Percentiles rank a stretch among this genome's conserved stretches.
phyloP scores from a whole-genome alignment of 2,797 vertebrate genomes.

The Lacerta agilis region DNA sequence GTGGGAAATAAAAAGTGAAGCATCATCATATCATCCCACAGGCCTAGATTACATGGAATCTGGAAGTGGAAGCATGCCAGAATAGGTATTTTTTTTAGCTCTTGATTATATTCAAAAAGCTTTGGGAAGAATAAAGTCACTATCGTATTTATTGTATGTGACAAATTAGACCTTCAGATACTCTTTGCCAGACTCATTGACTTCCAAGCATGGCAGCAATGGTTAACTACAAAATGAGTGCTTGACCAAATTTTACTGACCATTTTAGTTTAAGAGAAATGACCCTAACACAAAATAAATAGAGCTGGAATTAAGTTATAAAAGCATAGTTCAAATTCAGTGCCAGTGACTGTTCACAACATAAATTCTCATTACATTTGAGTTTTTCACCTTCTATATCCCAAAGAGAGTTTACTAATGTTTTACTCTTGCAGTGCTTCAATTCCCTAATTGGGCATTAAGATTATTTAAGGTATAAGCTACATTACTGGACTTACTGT shows the following conservation, averaged over 20 bases:
- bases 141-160: neutral
- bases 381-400: neutral
- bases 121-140: neutral
- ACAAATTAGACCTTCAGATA: constrained; percentile 33
- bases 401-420: neutral
- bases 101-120: neutral
- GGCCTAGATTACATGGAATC: neutral
- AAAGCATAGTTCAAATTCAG: neutral
- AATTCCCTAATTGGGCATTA: neutral
- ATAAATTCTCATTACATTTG: neutral
- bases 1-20: no score
- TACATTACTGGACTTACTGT: neutral
- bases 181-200: neutral
- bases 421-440: neutral
- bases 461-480: neutral
- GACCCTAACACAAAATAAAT: neutral
- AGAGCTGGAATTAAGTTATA: neutral
- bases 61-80: neutral
- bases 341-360: neutral
- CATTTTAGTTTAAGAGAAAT: constrained; percentile 6
- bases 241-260: neutral
- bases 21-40: no score
- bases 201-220: neutral
- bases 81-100: neutral
- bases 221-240: neutral